phyloP scores from a whole-genome alignment of 2,888 invertebrate genomes.

The Tetranychus truncatus region DNA sequence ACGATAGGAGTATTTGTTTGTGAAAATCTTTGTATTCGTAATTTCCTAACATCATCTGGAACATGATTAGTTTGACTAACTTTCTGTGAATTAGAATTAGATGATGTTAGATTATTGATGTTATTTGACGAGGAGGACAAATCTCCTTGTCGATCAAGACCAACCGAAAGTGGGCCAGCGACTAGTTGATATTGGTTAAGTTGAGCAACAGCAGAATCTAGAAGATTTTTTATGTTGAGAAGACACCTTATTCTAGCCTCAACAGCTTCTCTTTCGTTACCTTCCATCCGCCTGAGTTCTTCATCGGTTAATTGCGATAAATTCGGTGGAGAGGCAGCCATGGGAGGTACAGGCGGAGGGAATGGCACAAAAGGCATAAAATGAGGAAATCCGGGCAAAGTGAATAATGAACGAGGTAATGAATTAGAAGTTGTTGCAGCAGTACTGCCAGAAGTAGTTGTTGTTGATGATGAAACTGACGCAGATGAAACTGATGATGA shows the following conservation, averaged over 20 bases:
- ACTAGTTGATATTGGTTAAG: constrained; percentile 62
- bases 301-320: constrained; percentile 57
- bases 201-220: constrained; percentile 80
- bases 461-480: constrained; percentile 8
- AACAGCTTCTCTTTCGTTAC: constrained; percentile 61
- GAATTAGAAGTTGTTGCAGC: constrained; percentile 23
- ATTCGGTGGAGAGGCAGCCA: constrained; percentile 32
- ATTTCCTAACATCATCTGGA: not conserved
- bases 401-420: constrained; percentile 16
- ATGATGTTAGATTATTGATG: not conserved
- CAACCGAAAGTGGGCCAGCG: constrained; percentile 2
- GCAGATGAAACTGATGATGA: not conserved
- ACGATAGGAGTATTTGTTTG: not conserved
- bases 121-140: not conserved
- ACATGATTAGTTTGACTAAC: not conserved
- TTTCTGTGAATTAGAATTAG: not conserved
- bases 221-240: constrained; percentile 63
- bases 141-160: not conserved
- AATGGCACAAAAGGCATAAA: constrained; percentile 34
- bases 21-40: constrained; percentile 2
- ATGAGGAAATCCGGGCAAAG: constrained; percentile 16
- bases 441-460: constrained; percentile 21
- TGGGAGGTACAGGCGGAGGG: constrained; percentile 30
- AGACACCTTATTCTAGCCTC: constrained; percentile 73
- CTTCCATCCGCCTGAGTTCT: constrained; percentile 72